Evolutionary conservation across 1,140 invertebrate species (phyloP).

Genomic region (Apis laboriosa): DNA sequence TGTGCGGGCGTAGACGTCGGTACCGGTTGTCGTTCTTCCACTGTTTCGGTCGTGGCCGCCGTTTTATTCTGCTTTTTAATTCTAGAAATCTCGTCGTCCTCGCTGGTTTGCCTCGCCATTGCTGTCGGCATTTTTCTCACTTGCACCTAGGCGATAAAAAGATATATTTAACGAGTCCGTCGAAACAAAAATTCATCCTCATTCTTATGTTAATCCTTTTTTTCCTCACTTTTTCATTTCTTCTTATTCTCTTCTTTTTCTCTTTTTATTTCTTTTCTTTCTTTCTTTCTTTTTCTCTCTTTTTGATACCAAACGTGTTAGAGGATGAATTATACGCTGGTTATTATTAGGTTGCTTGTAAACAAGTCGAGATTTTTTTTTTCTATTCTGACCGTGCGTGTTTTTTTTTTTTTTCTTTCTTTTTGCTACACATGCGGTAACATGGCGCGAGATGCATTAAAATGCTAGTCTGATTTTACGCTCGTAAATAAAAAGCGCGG

Average conservation of each 20-base stretch:
- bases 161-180: conserved; percentile 28
- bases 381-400: background rate
- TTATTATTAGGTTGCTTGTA: conserved; percentile 14
- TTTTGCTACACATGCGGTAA: conserved; percentile 3
- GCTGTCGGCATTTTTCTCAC: conserved; percentile 77
- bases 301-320: background rate
- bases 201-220: too few relatives aligned
- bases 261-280: background rate
- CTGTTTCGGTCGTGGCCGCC: conserved; percentile 81
- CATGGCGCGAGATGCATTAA: conserved; percentile 20
- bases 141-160: conserved; percentile 70
- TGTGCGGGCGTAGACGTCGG: conserved; percentile 70
- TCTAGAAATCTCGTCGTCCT: conserved; percentile 94
- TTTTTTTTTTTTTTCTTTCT: too few relatives aligned
- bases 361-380: conserved; percentile 12
- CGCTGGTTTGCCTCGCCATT: conserved; percentile 88
- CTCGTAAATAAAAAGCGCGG: conserved; percentile 21
- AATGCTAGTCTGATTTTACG: conserved; percentile 39
- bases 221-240: background rate
- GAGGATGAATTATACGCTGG: conserved; percentile 7
- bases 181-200: background rate
- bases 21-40: conserved; percentile 82
- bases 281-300: background rate
- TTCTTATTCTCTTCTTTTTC: too few relatives aligned
- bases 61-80: conserved; percentile 95